Evolutionary conservation across 1,140 invertebrate genomes (phyloP).

Genomic region (Drosophila sproati): DNA sequence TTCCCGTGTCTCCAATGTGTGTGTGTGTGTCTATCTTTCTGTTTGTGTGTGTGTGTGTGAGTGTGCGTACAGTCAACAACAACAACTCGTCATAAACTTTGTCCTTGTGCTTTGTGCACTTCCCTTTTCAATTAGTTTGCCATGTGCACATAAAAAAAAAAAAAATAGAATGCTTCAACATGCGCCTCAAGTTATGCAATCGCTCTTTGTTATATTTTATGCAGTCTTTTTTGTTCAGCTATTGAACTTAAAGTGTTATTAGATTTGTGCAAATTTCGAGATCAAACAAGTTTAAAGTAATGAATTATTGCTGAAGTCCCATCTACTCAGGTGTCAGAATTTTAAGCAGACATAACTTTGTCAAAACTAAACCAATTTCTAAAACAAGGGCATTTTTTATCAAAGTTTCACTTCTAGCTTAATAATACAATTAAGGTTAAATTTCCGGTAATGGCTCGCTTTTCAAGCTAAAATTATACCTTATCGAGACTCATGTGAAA

Average conservation of each 20-base stretch:
- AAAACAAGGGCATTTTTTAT: no score
- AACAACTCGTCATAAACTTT: conserved; percentile 59
- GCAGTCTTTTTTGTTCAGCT: conserved; percentile 12
- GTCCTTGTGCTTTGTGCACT: conserved; percentile 44
- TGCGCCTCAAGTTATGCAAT: conserved; percentile 56
- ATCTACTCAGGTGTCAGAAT: no score
- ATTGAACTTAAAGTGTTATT: conserved; percentile 25
- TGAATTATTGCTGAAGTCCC: background rate
- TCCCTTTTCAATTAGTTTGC: conserved; percentile 70
- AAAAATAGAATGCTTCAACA: conserved; percentile 32
- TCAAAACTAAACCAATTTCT: no score
- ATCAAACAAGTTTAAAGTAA: background rate
- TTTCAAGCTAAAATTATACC: no score
- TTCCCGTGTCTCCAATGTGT: background rate
- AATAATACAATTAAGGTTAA: no score
- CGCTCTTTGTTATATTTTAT: conserved; percentile 12
- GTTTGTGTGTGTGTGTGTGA: conserved; percentile 29
- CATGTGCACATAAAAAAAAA: conserved; percentile 26
- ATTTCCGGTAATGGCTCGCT: no score
- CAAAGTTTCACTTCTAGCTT: no score
- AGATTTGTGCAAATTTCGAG: background rate
- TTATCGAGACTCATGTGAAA: no score
- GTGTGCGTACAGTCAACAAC: background rate
- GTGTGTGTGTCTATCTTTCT: conserved; percentile 15
- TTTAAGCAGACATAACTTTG: background rate